Percentiles rank a stretch among this genome's conserved stretches.
These are phyloP conservation scores for Cephus cinctus DNA, from an alignment of 1,140 invertebrate genomes.

Conservation along the genomic window DNA sequence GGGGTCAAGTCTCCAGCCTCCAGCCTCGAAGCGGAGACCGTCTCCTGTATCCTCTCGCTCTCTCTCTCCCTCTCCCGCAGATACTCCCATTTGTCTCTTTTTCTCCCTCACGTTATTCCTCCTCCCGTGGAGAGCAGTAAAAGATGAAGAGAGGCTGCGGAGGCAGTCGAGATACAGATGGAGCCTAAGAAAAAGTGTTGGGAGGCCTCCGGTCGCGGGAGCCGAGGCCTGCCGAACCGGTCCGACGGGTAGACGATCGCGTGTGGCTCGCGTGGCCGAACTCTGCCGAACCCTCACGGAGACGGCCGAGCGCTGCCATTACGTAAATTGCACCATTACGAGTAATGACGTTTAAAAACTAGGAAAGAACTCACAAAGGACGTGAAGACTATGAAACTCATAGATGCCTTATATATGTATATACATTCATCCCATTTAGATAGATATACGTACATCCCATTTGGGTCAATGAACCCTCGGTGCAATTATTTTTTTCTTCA, in stretches of 20 bases:
- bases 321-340: constrained; percentile 47
- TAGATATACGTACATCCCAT: too few species aligned
- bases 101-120: constrained; percentile 18
- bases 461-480: too few species aligned
- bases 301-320: constrained; percentile 36
- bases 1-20: constrained; percentile 33
- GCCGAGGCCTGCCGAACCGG: constrained; percentile 16
- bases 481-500: too few species aligned
- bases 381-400: too few species aligned
- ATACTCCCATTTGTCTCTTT: constrained; percentile 16
- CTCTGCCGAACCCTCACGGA: constrained; percentile 31
- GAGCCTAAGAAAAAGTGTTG: constrained; percentile 2
- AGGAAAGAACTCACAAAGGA: too few species aligned
- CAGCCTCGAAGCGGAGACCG: neutral
- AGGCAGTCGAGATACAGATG: neutral
- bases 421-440: too few species aligned
- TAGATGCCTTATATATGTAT: too few species aligned
- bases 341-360: constrained; percentile 34
- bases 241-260: constrained; percentile 40
- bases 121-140: constrained; percentile 2
- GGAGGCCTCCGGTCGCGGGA: constrained; percentile 10
- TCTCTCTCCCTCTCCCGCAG: constrained; percentile 16
- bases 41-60: neutral
- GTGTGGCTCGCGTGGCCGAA: constrained; percentile 53
- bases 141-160: neutral